Base-by-base conservation (phyloP, 1,140 invertebrate genomes). In the Phthorimaea operculella region DNA sequence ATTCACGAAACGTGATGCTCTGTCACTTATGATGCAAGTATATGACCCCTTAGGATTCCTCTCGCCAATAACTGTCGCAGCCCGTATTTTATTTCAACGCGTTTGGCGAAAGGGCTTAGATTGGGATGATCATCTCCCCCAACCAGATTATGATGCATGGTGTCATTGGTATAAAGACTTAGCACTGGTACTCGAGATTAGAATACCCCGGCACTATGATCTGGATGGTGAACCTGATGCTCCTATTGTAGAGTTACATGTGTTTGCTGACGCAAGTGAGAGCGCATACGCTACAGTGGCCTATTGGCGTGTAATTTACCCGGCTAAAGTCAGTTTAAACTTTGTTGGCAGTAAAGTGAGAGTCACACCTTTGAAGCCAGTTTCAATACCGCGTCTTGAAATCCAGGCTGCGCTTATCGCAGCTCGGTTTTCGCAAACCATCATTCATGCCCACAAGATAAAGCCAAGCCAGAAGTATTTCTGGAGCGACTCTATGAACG, bases 41-140 rank as follows among this genome's bases (percentile, higher is more conserved):
- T 77, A 59, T 45, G 74, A 75, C 55, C 75, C 68, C 0, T 18
- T 76, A 11, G 69, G 69, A 7, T 60, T 73, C 8, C 11, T 74
- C 1, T 55, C 52, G 4, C 67, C 72, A 12, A 54, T 72, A 7
- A 60, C 62, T 15, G 54, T 75, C 2, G 55, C 44, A 33, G 57
- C 51, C 11, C 61, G 69, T 33, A 54, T 68, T 21, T 42, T 70
- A 14, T 48, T 74, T 28, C 64, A 72, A 52, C 33, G 55, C 49
- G 50, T 63, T 28, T 74, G 68, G 68, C 34, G 59, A 55, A 48
- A 39, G 18, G 60, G 54, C 15, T 18, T 68, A 9, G 44, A 52
- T 33, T 75, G 70, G 59, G 66, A 73, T 54, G 45, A 60, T 15
- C 7, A 28, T 4, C 14, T 63, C 14, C 42, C 14, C 39, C 57